Base-by-base conservation (phyloP, 2,113 vertebrate species). In the Colinus virginianus region DNA sequence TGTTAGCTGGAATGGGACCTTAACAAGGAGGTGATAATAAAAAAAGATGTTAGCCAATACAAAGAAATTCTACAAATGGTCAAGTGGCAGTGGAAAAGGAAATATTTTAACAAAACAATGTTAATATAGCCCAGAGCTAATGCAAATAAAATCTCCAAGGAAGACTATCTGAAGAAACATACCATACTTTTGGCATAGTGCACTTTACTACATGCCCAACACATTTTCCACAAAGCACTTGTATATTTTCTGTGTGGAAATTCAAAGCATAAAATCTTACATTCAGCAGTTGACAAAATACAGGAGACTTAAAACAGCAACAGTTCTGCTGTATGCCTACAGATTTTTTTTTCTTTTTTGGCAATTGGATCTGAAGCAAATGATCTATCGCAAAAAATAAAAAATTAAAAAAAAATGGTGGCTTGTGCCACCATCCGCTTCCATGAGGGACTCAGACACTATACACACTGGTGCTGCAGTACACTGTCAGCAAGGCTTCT, bases 171-270 rank as follows among this genome's bases (percentile, higher is more conserved):
- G 85, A 88, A 59, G 78, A 92, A 95, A 95, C 13, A 51, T 61
- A 67, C 55, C 67, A 77, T 61, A 79, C 10, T 85, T 93, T 71
- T 91, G 91, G 90, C 83, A 88, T 56, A 45, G 23, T 4, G 1
- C 19, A 45, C 62, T 85, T 95, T 84, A 74, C 20, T 93, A 69
- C 49, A 49, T 87, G 84, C 61, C 86, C 0, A 0, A 77, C 62
- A 90, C 91, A 78, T 95, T 94, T 96, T 96, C 79, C 71, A 93
- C 71, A 93, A 96, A 95, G 58, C 69, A 38, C 42, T 93, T 96
- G 91, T 93, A 88, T 96, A 95, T 96, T 97, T 97, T 96, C 84
- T 87, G 53, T 93, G 84, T 90, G 87, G 87, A 93, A 92, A 86
- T 82, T 78, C 87, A 76, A 96, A 90, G 77, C 85, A 86, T 83